phyloP scores from a whole-genome alignment of 2,113 vertebrate genomes.

The Nerophis ophidion region DNA sequence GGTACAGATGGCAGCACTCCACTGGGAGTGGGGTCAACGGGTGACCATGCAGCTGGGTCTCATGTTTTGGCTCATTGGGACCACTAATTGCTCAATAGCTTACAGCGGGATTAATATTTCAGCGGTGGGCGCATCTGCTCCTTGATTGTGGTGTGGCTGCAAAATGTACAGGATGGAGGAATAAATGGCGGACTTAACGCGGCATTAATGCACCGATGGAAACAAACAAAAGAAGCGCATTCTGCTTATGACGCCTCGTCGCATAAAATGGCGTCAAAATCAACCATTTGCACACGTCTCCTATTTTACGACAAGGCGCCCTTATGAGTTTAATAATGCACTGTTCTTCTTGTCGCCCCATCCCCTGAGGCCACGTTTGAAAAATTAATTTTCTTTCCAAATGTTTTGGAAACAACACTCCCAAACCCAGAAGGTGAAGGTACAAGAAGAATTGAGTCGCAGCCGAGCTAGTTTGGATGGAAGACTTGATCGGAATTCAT shows the following conservation, averaged over 20 bases:
- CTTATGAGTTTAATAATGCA: conserved; percentile 33
- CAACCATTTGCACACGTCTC: not conserved
- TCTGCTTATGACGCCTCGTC: conserved; percentile 10
- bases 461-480: too few relatives aligned
- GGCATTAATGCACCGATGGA: conserved; percentile 29
- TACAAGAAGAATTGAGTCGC: conserved; percentile 23
- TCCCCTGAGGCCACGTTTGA: conserved; percentile 20
- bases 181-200: conserved; percentile 22
- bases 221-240: not conserved
- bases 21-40: not conserved
- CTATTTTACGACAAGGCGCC: conserved; percentile 19
- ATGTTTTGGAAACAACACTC: conserved; percentile 48
- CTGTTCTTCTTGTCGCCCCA: conserved; percentile 1
- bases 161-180: conserved; percentile 22
- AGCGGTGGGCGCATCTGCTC: conserved; percentile 56
- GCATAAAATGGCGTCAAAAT: conserved; percentile 32
- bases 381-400: conserved; percentile 48
- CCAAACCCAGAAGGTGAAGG: conserved; percentile 25
- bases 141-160: conserved; percentile 30
- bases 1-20: too few relatives aligned
- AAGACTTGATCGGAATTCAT: too few relatives aligned
- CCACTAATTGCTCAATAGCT: conserved; percentile 38
- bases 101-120: conserved; percentile 36
- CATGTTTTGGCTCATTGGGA: conserved; percentile 19
- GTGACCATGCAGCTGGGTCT: conserved; percentile 5